Conservation (phyloP, 2,113 vertebrate species). For the Eurypyga helias region DNA sequence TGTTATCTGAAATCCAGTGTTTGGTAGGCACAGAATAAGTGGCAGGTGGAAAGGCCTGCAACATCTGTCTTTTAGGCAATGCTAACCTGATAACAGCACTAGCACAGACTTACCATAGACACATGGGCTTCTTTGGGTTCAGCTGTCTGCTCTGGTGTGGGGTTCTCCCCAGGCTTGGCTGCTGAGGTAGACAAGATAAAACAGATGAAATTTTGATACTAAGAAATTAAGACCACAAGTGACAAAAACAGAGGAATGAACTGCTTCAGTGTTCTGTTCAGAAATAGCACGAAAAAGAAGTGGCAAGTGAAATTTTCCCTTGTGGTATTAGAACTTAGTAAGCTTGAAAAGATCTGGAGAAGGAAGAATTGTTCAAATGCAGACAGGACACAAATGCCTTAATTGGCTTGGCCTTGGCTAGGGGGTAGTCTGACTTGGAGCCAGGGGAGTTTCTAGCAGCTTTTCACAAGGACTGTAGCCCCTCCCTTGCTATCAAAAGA, state of each 20-base stretch:
- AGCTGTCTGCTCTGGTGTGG: no score
- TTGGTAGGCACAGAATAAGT: neutral
- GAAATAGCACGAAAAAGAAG: neutral
- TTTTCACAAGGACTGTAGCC: no score
- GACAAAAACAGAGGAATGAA: neutral
- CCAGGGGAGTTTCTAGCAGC: no score
- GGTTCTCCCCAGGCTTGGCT: no score
- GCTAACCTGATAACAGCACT: neutral
- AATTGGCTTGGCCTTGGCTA: no score
- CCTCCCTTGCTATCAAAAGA: no score
- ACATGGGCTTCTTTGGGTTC: no score
- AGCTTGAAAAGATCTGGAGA: neutral
- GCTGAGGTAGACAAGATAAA: neutral
- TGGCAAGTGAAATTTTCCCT: neutral
- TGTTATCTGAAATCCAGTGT: neutral
- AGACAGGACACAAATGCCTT: neutral
- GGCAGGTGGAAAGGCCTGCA: neutral
- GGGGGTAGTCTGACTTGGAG: no score
- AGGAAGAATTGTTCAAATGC: neutral
- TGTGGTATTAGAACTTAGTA: neutral
- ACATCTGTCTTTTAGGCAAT: neutral
- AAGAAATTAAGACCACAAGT: neutral
- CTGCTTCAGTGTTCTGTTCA: neutral
- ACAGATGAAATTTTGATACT: neutral
- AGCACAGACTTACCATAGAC: no score